Evolutionary conservation across 2,113 vertebrate genomes (phyloP), one percentile per base, ranked within the genome.

Genomic region (Etia nguti): DNA sequence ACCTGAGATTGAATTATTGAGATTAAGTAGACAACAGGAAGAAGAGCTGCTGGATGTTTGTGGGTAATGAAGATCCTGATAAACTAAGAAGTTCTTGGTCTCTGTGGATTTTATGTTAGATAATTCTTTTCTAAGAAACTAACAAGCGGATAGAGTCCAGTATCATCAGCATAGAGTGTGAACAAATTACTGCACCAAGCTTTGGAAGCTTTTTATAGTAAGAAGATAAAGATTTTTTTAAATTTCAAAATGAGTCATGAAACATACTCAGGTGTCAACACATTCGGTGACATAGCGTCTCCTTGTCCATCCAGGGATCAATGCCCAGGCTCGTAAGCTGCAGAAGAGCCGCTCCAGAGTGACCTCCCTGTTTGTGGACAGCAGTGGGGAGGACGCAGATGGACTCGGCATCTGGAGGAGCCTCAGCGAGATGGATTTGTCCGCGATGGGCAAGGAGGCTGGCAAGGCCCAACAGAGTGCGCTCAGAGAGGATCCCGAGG

Each of bases 371-470:
- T 96, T 97, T 8, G 92, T 96, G 85, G 96, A 96, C 20, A 90
- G 93, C 59, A 94, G 93, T 18, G 86, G 86, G 3, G 95, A 93
- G 1, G 91, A 89, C 1, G 65, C 50, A n/a, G 95, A 96, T 6
- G 87, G 90, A 10, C 82, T 92, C 1, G 93, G 91, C 1, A 90
- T 97, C 81, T 96, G 97, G 96, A 95, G 96, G 82, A 97, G 96
- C 79, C 80, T 97, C 80, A 97, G 97, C 10, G 96, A 97, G 82
- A 95, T 97, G 96, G 95, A 97, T 52, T 85, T 97, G 57, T 92
- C 95, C 0, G 57, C 91, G 0, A 93, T 95, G 93, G 93, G 86
- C 26, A 95, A 91, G 81, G 96, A 96, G 86, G 93, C 94, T 31
- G 2, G 20, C 18, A 86, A 86, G 22, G 88, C 57, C 60, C 90